Base-by-base conservation (phyloP, 2,113 vertebrate species). In the Terrapene triunguis region DNA sequence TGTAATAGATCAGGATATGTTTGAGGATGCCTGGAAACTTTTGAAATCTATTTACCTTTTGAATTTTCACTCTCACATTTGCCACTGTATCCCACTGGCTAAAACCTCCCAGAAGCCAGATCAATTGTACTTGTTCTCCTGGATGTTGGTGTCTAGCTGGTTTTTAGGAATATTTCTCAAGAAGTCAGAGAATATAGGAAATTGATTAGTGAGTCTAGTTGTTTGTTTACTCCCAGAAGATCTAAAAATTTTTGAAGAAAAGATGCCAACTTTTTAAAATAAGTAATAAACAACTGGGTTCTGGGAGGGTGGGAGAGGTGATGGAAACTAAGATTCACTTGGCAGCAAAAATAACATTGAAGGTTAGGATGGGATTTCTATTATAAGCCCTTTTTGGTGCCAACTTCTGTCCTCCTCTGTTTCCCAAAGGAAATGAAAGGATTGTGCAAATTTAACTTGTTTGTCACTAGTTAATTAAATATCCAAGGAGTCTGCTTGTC, bases 391-490 rank as follows among this genome's bases (percentile, higher is more conserved):
- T 72, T 72, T 72, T 72, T 72, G 65, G 65, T 22, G n/a, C 65
- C 76, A 89, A 84, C 89, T 87, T 74, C 19, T 22, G 38, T 25
- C 11, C 21, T n/a, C 17, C 21, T 76, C 22, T 42, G 24, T 47
- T 76, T 93, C 89, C 84, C 6, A 21, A 38, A 91, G 29, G 51
- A 95, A 84, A 94, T 96, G 82, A 88, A 93, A 93, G 47, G 84
- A 21, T 48, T n/a, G 82, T 32, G 85, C 1, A 6, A 44, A 89
- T 94, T 92, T 53, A 86, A 90, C 79, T 91, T 97, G 59, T 88
- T 95, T 88, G 50, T 95, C 65, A 5, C 85, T 92, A 0, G 88
- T 97, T 94, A 89, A 78, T 95, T 94, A 91, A 82, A 65, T 95
- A 95, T 92, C 72, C 90, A 42, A 94, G 88, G 92, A 88, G 76